Conservation (phyloP, 2,113 vertebrate genomes). For the Callionymus lyra region DNA sequence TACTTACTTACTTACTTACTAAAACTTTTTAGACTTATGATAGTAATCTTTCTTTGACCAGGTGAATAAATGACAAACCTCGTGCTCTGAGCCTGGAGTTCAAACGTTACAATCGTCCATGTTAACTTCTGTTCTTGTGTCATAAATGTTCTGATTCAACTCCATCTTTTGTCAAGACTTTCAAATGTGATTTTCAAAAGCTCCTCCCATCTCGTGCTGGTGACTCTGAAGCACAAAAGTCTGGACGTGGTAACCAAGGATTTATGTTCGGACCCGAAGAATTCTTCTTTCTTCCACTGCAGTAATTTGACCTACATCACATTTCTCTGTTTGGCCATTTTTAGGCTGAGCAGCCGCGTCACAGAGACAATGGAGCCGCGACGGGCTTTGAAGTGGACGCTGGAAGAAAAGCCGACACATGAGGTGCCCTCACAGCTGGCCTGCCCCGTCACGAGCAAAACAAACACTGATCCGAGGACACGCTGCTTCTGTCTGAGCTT, state of each 20-base stretch:
- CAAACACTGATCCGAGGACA: conserved; percentile 87
- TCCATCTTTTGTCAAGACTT: conserved; percentile 2
- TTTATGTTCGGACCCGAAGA: conserved; percentile 74
- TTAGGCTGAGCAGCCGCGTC: conserved; percentile 82
- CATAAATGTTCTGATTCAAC: too few species aligned
- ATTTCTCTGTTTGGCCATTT: conserved; percentile 92
- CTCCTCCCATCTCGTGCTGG: conserved; percentile 20
- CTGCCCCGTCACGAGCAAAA: conserved; percentile 85
- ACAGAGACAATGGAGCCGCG: conserved; percentile 80
- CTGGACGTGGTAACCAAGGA: conserved; percentile 73
- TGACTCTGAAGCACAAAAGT: conserved; percentile 34
- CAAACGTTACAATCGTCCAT: too few species aligned
- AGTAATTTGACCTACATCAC: conserved; percentile 89
- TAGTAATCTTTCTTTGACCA: too few species aligned
- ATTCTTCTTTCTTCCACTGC: conserved; percentile 74
- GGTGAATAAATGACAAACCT: too few species aligned
- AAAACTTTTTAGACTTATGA: too few species aligned
- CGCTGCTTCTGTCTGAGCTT: conserved; percentile 80
- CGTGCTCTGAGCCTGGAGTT: too few species aligned
- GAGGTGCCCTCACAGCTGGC: conserved; percentile 74
- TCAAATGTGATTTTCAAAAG: conserved; percentile 13
- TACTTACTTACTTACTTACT: too few species aligned
- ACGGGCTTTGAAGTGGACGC: conserved; percentile 86
- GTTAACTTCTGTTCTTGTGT: too few species aligned
- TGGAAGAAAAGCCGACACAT: conserved; percentile 80